Evolutionary conservation across 2,888 invertebrate species (phyloP), one percentile per base, ranked within the genome.

Genomic region (Odontomyia ornata): DNA sequence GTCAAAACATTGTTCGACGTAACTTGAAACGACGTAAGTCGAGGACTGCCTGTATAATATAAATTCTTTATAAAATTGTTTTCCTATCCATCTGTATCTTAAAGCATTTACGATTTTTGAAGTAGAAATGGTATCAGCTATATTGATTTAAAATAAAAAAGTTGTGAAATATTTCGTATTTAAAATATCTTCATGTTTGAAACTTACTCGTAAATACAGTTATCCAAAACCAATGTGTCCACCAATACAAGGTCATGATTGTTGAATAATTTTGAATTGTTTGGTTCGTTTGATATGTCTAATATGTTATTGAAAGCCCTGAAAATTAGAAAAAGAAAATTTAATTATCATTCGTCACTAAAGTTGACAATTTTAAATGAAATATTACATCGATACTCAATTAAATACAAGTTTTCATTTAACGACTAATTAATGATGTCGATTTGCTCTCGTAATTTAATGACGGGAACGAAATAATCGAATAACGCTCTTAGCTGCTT

Each of bases 141-240:
- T n/a, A n/a, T n/a, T n/a, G n/a, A n/a, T n/a, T n/a, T n/a, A n/a
- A n/a, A n/a, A n/a, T n/a, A n/a, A n/a, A n/a, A n/a, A n/a, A n/a
- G n/a, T n/a, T n/a, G n/a, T n/a, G n/a, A n/a, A n/a, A n/a, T n/a
- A n/a, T n/a, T n/a, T n/a, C n/a, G n/a, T n/a, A n/a, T n/a, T n/a
- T n/a, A n/a, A n/a, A n/a, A n/a, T n/a, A n/a, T n/a, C n/a, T n/a
- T n/a, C n/a, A n/a, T n/a, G n/a, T n/a, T 18, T 18, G 9, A 25
- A 21, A 76, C 75, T 76, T 72, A 76, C 79, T 60, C 60, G 25
- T 64, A 83, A 85, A 83, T 84, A 77, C 25, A 85, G 93, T 94
- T 89, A 94, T 92, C 94, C 94, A 94, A 88, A 94, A 94, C 93
- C 94, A 94, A 87, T 94, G 93, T 90, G 93, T 93, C 93, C 94